phyloP scores from a whole-genome alignment of 2,888 invertebrate genomes.

The Meghimatium bilineatum region DNA sequence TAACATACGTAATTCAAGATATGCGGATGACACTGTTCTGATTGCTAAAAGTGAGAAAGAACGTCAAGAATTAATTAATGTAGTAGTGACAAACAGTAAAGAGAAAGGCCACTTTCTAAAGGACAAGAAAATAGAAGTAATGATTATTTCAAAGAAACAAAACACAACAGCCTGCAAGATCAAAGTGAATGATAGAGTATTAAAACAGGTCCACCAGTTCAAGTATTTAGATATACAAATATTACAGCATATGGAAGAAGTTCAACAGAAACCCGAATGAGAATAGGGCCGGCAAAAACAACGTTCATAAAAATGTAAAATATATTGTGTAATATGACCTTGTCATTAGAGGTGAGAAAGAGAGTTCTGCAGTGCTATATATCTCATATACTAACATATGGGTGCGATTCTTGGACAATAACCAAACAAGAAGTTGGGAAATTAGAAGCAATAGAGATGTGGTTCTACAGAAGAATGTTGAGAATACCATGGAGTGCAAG shows the following conservation, averaged over 20 bases:
- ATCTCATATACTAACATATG: not conserved
- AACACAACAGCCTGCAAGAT: too few species aligned
- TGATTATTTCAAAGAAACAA: too few species aligned
- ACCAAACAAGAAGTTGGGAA: not conserved
- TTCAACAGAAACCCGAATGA: not conserved
- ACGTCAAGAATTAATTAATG: too few species aligned
- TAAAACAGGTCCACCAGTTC: too few species aligned
- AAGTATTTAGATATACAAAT: too few species aligned
- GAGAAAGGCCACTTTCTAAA: too few species aligned
- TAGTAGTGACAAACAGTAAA: too few species aligned
- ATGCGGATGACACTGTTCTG: too few species aligned
- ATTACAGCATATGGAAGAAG: not conserved
- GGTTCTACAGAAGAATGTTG: not conserved
- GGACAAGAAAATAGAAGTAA: too few species aligned
- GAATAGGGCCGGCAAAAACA: not conserved
- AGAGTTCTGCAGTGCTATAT: not conserved
- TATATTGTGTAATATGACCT: not conserved
- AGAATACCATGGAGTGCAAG: not conserved
- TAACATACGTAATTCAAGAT: too few species aligned
- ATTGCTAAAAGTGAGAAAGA: too few species aligned
- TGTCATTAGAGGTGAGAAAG: not conserved
- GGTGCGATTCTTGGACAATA: not conserved
- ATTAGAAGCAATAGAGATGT: not conserved
- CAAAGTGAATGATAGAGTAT: too few species aligned
- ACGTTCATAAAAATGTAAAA: not conserved